A percentile compares a stretch with the other conserved stretches of the same genome.
phyloP scores from a whole-genome alignment of 1,140 invertebrate genomes.

The Diorhabda sublineata region DNA sequence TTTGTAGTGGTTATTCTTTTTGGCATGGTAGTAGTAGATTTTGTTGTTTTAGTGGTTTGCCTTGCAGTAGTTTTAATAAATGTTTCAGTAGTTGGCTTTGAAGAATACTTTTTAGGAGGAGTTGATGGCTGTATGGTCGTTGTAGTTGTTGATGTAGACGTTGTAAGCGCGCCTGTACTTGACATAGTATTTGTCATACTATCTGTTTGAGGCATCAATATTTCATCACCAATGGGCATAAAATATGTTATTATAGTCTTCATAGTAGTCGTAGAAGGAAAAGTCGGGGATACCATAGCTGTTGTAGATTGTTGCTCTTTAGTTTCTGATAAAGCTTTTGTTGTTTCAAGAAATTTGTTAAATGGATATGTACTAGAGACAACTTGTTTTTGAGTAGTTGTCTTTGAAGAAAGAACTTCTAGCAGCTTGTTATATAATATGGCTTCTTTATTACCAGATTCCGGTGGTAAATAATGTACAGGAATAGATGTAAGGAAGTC shows the following conservation, averaged over 20 bases:
- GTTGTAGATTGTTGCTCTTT: not conserved
- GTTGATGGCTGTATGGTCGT: not conserved
- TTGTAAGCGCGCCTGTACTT: not conserved
- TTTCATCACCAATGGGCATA: conserved; percentile 17
- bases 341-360: not conserved
- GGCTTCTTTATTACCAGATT: conserved; percentile 28
- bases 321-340: not conserved
- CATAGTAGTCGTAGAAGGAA: not conserved
- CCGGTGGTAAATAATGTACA: not conserved
- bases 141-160: not conserved
- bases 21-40: conserved; percentile 2
- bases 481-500: conserved; percentile 21
- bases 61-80: not conserved
- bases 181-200: no score
- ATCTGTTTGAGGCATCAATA: not conserved
- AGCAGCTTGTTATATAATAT: conserved; percentile 34
- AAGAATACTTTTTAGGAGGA: not conserved
- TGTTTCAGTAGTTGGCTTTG: conserved; percentile 1
- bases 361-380: not conserved
- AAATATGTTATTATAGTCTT: conserved; percentile 22
- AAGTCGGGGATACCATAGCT: not conserved
- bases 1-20: not conserved
- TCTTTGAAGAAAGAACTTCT: conserved; percentile 31
- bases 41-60: conserved; percentile 9
- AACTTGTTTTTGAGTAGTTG: conserved; percentile 20